Conservation (phyloP, 2,113 vertebrate genomes). For the Hassar affinis region DNA sequence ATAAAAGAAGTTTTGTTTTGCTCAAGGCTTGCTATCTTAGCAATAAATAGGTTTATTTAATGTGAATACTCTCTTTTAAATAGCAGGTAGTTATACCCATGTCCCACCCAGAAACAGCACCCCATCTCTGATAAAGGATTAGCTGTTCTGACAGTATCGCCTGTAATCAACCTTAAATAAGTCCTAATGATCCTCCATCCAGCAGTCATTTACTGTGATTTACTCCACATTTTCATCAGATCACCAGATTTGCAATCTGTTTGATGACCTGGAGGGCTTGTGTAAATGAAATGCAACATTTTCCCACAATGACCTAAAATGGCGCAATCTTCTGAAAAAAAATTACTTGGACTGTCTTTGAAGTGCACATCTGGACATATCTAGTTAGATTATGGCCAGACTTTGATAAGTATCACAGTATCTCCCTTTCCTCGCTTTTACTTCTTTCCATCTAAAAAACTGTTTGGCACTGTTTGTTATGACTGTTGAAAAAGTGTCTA, state of each 20-base stretch:
- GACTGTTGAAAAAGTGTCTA: neutral
- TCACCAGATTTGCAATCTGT: neutral
- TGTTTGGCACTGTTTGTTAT: too few relatives aligned
- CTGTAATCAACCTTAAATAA: conserved; percentile 8
- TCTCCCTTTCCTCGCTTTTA: neutral
- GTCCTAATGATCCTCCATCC: neutral
- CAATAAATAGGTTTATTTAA: conserved; percentile 17
- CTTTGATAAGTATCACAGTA: neutral
- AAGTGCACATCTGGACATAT: neutral
- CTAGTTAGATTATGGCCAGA: neutral
- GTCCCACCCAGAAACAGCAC: neutral
- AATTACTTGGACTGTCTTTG: neutral
- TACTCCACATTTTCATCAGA: neutral
- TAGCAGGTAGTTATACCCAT: conserved; percentile 1
- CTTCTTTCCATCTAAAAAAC: neutral
- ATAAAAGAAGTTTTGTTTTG: conserved; percentile 1
- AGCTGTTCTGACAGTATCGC: neutral
- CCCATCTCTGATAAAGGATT: neutral
- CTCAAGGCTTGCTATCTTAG: conserved; percentile 11
- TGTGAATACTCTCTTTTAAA: neutral
- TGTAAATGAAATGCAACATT: neutral
- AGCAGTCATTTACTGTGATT: neutral
- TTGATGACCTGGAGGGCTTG: neutral
- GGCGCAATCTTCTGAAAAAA: neutral
- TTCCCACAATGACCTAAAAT: neutral